These are phyloP conservation scores for Typhlomys cinereus DNA, from an alignment of 2,113 vertebrate genomes.

Conservation along the genomic window DNA sequence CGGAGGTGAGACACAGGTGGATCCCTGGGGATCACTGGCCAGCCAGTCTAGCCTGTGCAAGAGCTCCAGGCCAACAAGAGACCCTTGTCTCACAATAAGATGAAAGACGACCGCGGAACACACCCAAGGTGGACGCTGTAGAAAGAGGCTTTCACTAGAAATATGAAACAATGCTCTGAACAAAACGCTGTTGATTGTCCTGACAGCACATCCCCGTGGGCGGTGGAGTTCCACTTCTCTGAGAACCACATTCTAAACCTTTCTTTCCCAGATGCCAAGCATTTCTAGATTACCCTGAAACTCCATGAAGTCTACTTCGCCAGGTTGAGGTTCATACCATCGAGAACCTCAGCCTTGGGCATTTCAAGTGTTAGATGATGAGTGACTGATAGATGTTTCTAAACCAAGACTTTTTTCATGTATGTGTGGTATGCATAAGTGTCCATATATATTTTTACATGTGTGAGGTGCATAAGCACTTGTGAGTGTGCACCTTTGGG, in stretches of 20 bases:
- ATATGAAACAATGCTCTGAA: neutral
- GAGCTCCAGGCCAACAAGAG: too few species aligned
- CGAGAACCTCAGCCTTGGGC: fast-evolving
- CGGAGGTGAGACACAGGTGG: too few species aligned
- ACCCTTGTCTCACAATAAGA: neutral
- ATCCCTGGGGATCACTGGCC: too few species aligned
- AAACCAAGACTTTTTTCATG: neutral
- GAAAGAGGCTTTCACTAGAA: conserved; percentile 24
- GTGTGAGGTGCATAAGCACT: too few species aligned
- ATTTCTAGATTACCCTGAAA: neutral
- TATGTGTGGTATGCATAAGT: too few species aligned
- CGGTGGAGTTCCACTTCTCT: neutral
- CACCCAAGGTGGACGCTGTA: too few species aligned
- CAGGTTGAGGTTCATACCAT: neutral
- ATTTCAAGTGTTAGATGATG: neutral
- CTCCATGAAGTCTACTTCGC: neutral
- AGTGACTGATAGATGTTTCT: neutral
- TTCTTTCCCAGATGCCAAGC: neutral
- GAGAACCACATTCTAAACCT: neutral
- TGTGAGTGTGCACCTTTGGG: too few species aligned
- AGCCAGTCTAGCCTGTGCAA: too few species aligned
- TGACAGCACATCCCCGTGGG: neutral
- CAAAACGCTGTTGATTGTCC: neutral
- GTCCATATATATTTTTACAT: too few species aligned
- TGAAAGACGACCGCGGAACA: too few species aligned